Conservation (phyloP, 2,113 vertebrate species). For the Lasiurus cinereus region DNA sequence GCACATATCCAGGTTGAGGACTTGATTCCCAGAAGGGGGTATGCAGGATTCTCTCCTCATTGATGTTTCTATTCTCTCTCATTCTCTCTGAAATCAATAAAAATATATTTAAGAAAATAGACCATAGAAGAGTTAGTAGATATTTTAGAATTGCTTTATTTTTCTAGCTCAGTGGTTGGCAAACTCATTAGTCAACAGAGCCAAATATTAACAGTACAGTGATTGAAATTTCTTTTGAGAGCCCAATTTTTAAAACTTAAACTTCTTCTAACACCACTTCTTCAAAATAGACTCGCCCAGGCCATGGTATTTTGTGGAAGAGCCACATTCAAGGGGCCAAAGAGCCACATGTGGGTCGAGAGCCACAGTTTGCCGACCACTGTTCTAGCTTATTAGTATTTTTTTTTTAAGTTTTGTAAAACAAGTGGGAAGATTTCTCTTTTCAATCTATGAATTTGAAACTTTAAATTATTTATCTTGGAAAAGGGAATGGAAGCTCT, state of each 20-base stretch:
- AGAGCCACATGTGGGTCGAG: no score
- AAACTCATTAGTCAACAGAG: no score
- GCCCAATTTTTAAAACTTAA: no score
- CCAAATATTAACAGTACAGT: no score
- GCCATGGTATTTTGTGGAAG: no score
- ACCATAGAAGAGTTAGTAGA: neutral
- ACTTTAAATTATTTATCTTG: constrained; percentile 33
- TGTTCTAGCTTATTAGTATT: neutral
- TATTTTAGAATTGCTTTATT: constrained; percentile 34
- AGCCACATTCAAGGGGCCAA: no score
- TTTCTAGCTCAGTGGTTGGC: no score
- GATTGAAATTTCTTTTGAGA: no score
- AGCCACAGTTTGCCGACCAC: no score
- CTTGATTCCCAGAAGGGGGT: neutral
- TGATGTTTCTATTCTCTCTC: neutral
- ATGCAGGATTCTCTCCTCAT: neutral
- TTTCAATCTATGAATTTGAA: neutral
- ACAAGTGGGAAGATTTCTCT: neutral
- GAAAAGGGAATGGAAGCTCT: neutral
- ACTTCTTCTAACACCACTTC: no score
- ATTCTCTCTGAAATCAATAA: neutral
- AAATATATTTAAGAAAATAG: neutral
- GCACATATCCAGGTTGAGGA: neutral
- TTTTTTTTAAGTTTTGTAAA: neutral
- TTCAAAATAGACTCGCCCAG: no score